Base-by-base conservation (phyloP, 1,140 invertebrate species). In the Drosophila carrolli region DNA sequence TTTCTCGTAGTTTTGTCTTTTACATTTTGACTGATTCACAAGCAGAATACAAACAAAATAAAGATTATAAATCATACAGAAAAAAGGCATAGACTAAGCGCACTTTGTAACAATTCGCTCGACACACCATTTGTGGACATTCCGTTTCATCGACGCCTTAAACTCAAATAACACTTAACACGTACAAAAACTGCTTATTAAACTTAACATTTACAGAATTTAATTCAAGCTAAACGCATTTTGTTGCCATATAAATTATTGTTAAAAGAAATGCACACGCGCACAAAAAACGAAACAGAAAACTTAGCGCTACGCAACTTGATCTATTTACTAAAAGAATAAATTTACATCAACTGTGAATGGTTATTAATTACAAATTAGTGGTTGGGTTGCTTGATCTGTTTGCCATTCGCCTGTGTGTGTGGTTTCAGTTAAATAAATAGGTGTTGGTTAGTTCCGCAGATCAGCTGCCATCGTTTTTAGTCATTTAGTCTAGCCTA, bases 151-250 rank as follows among this genome's bases (percentile, higher is more conserved):
- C 53, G 19, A 43, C 56, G 62, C 37, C 75, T 82, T 82, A 78
- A 86, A 88, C 83, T 88, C 71, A 88, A 89, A 88, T 86, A 88
- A 88, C 83, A 88, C 83, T 88, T 88, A 88, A 83, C 72, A 83
- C 40, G 82, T 88, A 86, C 75, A 51, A 75, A 81, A 61, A 73
- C 63, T 70, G 62, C 51, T 67, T 59, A 83, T 62, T 75, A 70
- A 88, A 78, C 75, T 77, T 81, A 83, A 83, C 71, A 75, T 59
- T 59, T 66, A 68, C 60, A 60, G 68, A 82, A 86, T 88, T 83
- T 32, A 77, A 89, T 88, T 86, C 75, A 79, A 48, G 72, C 75
- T 86, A 88, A 75, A 82, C 81, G 80, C 54, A 75, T 62, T 60
- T 53, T 53, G 63, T 73, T 73, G 65, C 38, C 38, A 48, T 72